Percentiles rank a stretch among this genome's conserved stretches.
Conservation (phyloP, 2,113 vertebrate genomes). For the Leptodactylus fuscus region DNA sequence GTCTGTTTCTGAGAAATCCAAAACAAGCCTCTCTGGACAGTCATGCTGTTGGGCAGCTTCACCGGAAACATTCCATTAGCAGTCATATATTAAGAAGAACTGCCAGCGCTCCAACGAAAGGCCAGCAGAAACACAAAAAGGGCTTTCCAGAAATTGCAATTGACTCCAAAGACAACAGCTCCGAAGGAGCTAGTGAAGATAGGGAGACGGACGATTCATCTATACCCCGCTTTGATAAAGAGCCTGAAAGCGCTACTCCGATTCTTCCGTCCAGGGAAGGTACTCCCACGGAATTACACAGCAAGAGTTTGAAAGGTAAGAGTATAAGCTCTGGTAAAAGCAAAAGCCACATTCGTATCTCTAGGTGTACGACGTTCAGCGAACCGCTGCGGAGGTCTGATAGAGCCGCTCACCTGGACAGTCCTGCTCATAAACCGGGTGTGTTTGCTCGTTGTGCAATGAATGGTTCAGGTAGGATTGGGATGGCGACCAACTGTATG, state of each 20-base stretch:
- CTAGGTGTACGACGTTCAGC: conserved; percentile 73
- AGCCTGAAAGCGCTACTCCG: conserved; percentile 70
- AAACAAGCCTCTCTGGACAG: conserved; percentile 98
- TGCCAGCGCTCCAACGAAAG: conserved; percentile 94
- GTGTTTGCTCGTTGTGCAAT: conserved; percentile 85
- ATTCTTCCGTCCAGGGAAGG: conserved; percentile 67
- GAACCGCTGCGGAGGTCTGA: conserved; percentile 81
- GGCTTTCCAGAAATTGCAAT: conserved; percentile 88
- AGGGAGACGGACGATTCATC: conserved; percentile 73
- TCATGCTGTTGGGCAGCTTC: conserved; percentile 93
- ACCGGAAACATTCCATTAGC: conserved; percentile 90
- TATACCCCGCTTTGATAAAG: conserved; percentile 75
- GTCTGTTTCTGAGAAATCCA: conserved; percentile 96
- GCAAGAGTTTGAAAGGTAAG: conserved; percentile 91
- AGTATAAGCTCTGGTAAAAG: conserved; percentile 63
- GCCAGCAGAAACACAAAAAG: conserved; percentile 86
- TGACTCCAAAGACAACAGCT: conserved; percentile 85
- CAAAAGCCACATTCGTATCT: conserved; percentile 60
- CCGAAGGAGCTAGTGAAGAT: conserved; percentile 81
- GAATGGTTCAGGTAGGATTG: conserved; percentile 83
- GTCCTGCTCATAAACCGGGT: conserved; percentile 70
- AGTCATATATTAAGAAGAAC: conserved; percentile 92
- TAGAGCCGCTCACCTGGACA: conserved; percentile 74
- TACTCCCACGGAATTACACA: conserved; percentile 75
- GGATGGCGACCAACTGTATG: conserved; percentile 91